A percentile compares a stretch with the other conserved stretches of the same genome.
phyloP scores from a whole-genome alignment of 2,113 vertebrate genomes.

The Synodontis membranacea region DNA sequence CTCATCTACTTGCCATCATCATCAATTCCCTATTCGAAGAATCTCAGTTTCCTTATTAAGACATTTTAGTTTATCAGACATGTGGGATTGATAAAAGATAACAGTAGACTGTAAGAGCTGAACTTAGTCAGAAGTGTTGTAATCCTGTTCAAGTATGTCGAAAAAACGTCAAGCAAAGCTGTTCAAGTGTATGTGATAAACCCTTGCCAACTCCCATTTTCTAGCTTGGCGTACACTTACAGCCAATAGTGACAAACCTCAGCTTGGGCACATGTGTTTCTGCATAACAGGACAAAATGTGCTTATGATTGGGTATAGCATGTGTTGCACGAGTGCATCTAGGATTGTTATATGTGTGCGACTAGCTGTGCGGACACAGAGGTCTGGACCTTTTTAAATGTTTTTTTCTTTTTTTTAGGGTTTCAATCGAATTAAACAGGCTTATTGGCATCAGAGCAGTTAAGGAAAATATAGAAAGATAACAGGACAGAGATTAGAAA shows the following conservation, averaged over 20 bases:
- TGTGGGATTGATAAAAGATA: not conserved
- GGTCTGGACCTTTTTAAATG: no score
- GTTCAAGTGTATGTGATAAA: not conserved
- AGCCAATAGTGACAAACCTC: not conserved
- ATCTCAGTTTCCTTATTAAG: not conserved
- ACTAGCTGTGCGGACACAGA: not conserved
- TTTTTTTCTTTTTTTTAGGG: no score
- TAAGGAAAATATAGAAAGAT: not conserved
- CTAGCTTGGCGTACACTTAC: not conserved
- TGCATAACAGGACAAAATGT: not conserved
- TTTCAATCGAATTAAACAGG: not conserved
- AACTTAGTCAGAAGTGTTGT: not conserved
- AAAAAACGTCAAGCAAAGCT: not conserved
- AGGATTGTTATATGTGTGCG: not conserved
- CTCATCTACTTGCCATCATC: not conserved
- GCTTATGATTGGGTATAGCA: not conserved
- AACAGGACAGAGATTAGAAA: not conserved
- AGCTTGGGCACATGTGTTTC: not conserved
- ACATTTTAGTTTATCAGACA: not conserved
- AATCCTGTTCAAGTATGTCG: not conserved
- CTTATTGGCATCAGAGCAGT: not conserved
- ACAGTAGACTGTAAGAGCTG: not conserved
- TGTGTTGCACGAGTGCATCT: no score
- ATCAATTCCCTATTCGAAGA: not conserved
- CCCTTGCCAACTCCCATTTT: not conserved